Evolutionary conservation across 2,113 vertebrate genomes (phyloP).

Genomic region (Elgaria multicarinata): DNA sequence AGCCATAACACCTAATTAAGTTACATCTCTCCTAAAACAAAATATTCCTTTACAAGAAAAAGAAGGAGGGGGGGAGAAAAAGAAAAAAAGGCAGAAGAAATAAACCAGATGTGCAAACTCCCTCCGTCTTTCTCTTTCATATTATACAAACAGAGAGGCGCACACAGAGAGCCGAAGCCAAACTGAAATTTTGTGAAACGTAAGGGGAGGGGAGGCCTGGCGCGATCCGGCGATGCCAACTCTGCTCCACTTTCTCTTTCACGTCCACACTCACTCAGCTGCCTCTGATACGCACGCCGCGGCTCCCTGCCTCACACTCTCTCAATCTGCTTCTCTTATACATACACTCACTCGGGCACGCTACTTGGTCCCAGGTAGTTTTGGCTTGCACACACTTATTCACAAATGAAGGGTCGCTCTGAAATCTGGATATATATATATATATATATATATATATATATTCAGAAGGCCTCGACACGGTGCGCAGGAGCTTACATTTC

Average conservation of each 20-base stretch:
- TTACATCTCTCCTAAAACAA: conserved; percentile 69
- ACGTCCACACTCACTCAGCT: neutral
- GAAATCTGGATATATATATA: neutral
- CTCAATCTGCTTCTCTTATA: neutral
- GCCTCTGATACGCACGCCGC: no score
- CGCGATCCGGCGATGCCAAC: accelerated
- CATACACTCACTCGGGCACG: neutral
- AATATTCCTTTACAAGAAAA: conserved; percentile 46
- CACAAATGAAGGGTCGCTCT: no score
- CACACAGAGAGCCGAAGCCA: accelerated
- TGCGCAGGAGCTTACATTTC: neutral
- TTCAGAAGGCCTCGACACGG: neutral
- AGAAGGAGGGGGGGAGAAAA: neutral
- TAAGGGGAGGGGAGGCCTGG: neutral
- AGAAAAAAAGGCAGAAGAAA: conserved; percentile 36
- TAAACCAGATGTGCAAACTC: conserved; percentile 65
- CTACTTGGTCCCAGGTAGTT: neutral
- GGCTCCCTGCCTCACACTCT: neutral
- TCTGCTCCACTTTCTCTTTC: neutral
- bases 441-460: no score
- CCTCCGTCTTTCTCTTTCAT: conserved; percentile 12
- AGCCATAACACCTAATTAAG: conserved; percentile 71
- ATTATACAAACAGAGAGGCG: accelerated
- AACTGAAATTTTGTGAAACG: accelerated
- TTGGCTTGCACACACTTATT: neutral